Evolutionary conservation across 2,888 invertebrate species (phyloP).

Genomic region (Monochamus alternatus): DNA sequence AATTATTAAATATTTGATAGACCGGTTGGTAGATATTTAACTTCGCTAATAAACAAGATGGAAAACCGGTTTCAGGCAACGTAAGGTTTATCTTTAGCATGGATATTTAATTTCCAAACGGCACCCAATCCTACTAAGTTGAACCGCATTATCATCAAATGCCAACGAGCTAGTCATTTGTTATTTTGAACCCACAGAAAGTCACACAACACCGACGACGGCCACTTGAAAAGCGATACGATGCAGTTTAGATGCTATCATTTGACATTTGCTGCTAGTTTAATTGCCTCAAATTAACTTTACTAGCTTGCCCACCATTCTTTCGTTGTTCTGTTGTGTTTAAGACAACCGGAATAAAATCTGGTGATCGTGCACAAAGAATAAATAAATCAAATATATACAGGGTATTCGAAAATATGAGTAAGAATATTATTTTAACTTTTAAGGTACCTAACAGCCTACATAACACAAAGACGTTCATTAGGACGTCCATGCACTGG

Average conservation of each 20-base stretch:
- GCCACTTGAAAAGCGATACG: slow-evolving; percentile 59
- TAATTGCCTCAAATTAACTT: slow-evolving; percentile 67
- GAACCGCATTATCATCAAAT: slow-evolving; percentile 66
- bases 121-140: slow-evolving; percentile 65
- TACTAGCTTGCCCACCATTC: slow-evolving; percentile 63
- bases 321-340: slow-evolving; percentile 41
- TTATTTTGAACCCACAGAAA: slow-evolving; percentile 62
- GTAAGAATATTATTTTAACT: too few relatives aligned
- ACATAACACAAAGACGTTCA: too few relatives aligned
- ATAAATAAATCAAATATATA: too few relatives aligned
- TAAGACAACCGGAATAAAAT: too few relatives aligned
- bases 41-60: slow-evolving; percentile 35
- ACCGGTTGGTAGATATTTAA: background rate
- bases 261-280: slow-evolving; percentile 66
- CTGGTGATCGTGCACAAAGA: too few relatives aligned
- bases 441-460: too few relatives aligned
- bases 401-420: too few relatives aligned
- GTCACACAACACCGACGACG: slow-evolving; percentile 44
- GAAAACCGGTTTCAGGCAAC: slow-evolving; percentile 53
- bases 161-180: slow-evolving; percentile 64
- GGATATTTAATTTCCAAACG: slow-evolving; percentile 68
- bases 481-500: too few relatives aligned
- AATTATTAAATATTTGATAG: too few relatives aligned
- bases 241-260: slow-evolving; percentile 54
- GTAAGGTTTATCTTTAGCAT: slow-evolving; percentile 62